Base-by-base conservation (phyloP, 2,113 vertebrate species). In the Cranoglanis bouderius region DNA sequence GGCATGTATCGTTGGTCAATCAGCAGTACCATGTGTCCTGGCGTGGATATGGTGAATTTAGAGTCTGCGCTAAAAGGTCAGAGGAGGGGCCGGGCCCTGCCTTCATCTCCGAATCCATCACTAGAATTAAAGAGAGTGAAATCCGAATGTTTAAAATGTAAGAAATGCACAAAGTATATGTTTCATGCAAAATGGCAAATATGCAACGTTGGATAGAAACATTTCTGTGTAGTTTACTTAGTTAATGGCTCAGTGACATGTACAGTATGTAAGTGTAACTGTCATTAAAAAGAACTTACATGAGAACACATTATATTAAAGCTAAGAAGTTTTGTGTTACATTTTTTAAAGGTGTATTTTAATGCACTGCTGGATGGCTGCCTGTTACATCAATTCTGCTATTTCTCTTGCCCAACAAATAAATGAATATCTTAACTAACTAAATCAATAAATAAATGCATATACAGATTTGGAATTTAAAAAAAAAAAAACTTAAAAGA, bases 31-130 rank as follows among this genome's bases (percentile, higher is more conserved):
- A 86, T 90, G 92, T 92, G 88, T 93, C 61, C 89, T 93, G 92
- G 89, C 94, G 88, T 91, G 61, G 57, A n/a, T 77, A 91, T 95
- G 95, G 90, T 93, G 95, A 95, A 96, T 96, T 94, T 95, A 94
- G 95, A 95, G 92, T 75, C 92, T 92, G 82, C 40, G 86, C 81
- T 93, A 84, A 91, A 95, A 94, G 92, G 94, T 94, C 92, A 94
- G 87, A 94, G 93, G 90, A 57, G 63, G 46, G 84, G 1, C 74
- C 8, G 82, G 87, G 38, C 63, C 65, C 77, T 67, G 29, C 5
- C n/a, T 38, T 67, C 46, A 78, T 43, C 86, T 29, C 74, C 10
- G 51, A 38, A 55, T 51, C 14, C 55, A 77, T 77, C 84, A 70
- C 38, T 38, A 85, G 46, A 57, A 65, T 67, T 29, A 46, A n/a